A percentile compares a stretch with the other conserved stretches of the same genome.
Conservation (phyloP, 2,113 vertebrate genomes). For the Corapipo altera region DNA sequence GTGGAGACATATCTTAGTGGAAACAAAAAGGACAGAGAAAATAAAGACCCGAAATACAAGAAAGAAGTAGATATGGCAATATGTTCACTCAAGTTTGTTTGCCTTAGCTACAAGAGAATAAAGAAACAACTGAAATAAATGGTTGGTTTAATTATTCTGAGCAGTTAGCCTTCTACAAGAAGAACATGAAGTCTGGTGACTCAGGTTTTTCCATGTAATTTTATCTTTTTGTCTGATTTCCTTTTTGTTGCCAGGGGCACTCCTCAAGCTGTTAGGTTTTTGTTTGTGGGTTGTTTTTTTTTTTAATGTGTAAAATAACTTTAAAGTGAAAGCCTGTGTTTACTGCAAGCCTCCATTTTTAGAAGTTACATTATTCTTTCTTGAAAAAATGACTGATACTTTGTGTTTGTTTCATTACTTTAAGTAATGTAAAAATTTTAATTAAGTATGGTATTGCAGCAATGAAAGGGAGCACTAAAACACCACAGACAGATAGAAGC, state of each 20-base stretch:
- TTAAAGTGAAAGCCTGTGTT: neutral
- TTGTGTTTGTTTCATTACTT: slow-evolving; percentile 5
- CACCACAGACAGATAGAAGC: neutral
- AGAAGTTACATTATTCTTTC: neutral
- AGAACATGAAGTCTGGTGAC: neutral
- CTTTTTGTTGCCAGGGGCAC: neutral
- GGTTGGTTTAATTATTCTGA: neutral
- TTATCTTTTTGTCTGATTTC: neutral
- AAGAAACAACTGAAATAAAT: neutral
- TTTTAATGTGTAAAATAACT: neutral
- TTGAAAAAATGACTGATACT: neutral
- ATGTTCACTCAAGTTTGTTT: neutral
- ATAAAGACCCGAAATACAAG: neutral
- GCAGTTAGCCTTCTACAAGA: neutral
- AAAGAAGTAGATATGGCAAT: neutral
- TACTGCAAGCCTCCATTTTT: neutral
- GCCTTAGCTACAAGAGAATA: neutral
- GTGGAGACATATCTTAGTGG: neutral
- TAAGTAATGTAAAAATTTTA: neutral
- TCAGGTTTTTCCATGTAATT: neutral
- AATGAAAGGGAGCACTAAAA: neutral
- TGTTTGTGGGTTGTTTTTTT: neutral
- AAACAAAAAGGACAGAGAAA: neutral
- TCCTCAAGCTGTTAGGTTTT: too few species aligned
- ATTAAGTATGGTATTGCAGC: neutral